Base-by-base conservation (phyloP, 2,888 invertebrate genomes). In the Polia nebulosa region DNA sequence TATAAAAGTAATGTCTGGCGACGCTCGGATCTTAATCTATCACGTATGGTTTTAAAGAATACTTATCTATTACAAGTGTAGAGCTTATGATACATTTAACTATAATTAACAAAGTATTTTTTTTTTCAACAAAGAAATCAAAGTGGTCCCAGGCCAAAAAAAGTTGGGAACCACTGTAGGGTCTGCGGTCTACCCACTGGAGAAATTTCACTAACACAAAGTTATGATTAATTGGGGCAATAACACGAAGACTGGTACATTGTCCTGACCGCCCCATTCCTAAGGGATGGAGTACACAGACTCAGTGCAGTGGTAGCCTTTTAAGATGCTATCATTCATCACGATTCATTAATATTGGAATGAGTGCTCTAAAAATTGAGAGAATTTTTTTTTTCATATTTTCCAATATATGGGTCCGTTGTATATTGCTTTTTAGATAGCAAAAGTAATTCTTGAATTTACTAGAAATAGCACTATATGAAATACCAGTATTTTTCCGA, bases 151-250 rank as follows among this genome's bases (percentile, higher is more conserved):
- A 20, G 29, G 20, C 13, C 11, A 11, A 32, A 52, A 52, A 52
- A 32, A 5, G 20, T 52, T 52, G 52, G 3, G 32, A 32, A 11
- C 32, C 52, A 32, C 32, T 32, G 49, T 49, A 17, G 13, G 7
- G 29, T 51, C 27, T 53, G 25, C 89, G 36, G n/a, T 45, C 62
- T 64, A 76, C 66, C 89, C 89, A 89, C 91, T 87, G 88, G 92
- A 92, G 93, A 92, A 95, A 95, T 95, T 94, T 94, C 93, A 94
- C 93, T 94, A 93, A 91, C 92, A 91, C 93, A 92, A 95, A 95
- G 90, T 95, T 95, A 93, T 95, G 95, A 95, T 95, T 95, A 95
- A 95, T 95, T 94, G 93, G 89, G 88, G 93, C 91, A 94, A 95
- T 95, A 94, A 92, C 90, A 91, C 89, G 92, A 90, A 90, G 89